Percentiles rank a stretch among this genome's conserved stretches.
phyloP scores from a whole-genome alignment of 2,797 vertebrate genomes.

The Alcedo atthis region DNA sequence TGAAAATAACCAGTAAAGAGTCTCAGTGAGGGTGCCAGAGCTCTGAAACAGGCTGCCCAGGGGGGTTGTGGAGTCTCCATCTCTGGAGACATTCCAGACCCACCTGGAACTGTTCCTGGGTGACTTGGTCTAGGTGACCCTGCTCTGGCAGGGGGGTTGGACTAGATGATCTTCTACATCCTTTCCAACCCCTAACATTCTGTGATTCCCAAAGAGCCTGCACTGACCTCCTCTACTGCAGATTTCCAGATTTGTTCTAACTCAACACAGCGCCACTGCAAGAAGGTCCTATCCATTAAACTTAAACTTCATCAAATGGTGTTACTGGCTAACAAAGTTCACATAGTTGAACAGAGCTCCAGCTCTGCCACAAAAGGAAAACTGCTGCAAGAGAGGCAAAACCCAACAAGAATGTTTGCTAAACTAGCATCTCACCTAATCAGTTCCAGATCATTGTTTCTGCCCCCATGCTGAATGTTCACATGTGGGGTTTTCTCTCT shows the following conservation, averaged over 20 bases:
- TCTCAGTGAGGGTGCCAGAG: too few relatives aligned
- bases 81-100: too few relatives aligned
- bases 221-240: background rate
- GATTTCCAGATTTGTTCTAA: background rate
- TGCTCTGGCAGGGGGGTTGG: too few relatives aligned
- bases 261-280: background rate
- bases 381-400: background rate
- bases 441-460: background rate
- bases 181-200: too few relatives aligned
- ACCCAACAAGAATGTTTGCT: background rate
- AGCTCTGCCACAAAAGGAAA: background rate
- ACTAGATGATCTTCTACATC: too few relatives aligned
- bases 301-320: background rate
- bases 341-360: background rate
- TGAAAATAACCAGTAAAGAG: background rate
- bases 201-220: background rate
- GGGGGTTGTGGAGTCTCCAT: too few relatives aligned
- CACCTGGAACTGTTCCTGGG: too few relatives aligned
- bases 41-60: too few relatives aligned
- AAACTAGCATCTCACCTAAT: background rate
- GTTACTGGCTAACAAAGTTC: background rate
- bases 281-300: background rate
- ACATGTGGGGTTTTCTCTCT: background rate
- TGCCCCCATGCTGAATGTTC: background rate
- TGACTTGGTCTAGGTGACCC: too few relatives aligned